Percentiles rank a stretch among this genome's conserved stretches.
These are phyloP conservation scores for Mormyrops boulengeri DNA, from an alignment of 2,797 vertebrate species.

Conservation along the genomic window DNA sequence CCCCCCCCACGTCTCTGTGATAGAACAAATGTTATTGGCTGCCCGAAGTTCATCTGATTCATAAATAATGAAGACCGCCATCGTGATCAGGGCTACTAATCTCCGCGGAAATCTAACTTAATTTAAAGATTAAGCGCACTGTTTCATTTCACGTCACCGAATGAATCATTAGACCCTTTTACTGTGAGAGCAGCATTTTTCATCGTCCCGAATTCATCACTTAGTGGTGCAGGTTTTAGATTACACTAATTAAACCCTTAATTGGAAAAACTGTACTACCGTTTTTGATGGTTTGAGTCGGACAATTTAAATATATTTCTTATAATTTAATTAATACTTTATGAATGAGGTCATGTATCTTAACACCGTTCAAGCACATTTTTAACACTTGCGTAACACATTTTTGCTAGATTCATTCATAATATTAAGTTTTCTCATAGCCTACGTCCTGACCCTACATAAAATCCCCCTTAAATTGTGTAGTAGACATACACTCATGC, in stretches of 20 bases:
- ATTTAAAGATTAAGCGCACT: slow-evolving; percentile 50
- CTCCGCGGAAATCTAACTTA: slow-evolving; percentile 52
- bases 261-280: slow-evolving; percentile 59
- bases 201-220: slow-evolving; percentile 52
- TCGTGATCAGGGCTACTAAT: slow-evolving; percentile 29
- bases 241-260: slow-evolving; percentile 62
- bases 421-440: neutral
- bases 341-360: neutral
- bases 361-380: neutral
- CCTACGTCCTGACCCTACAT: neutral
- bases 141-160: slow-evolving; percentile 39
- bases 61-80: slow-evolving; percentile 38
- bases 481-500: neutral
- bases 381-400: neutral
- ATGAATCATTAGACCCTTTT: slow-evolving; percentile 53
- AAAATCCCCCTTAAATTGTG: neutral
- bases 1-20: slow-evolving; percentile 18
- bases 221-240: slow-evolving; percentile 51
- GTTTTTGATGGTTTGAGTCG: slow-evolving; percentile 9
- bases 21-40: slow-evolving; percentile 12
- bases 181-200: slow-evolving; percentile 63
- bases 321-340: neutral
- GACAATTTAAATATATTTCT: neutral
- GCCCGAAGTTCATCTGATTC: slow-evolving; percentile 34
- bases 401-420: neutral